Evolutionary conservation across 2,888 invertebrate genomes (phyloP).

Genomic region (Diadromus collaris): DNA sequence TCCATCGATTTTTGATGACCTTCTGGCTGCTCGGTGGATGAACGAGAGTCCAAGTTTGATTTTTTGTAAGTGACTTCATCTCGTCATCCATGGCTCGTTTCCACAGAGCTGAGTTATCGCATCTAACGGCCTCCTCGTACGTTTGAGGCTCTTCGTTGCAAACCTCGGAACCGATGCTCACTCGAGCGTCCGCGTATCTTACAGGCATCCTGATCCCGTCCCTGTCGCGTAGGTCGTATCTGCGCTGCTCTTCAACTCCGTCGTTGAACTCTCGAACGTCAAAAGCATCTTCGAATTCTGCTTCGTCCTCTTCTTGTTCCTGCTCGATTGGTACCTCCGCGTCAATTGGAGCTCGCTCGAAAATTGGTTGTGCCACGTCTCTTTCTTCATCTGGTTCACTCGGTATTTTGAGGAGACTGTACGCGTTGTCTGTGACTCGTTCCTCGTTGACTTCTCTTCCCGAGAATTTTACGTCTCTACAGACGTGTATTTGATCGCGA

Average conservation of each 20-base stretch:
- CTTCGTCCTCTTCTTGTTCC: conserved; percentile 18
- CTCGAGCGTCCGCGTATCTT: conserved; percentile 42
- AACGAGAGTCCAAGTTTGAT: conserved; percentile 46
- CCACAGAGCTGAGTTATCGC: conserved; percentile 9
- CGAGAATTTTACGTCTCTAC: conserved; percentile 53
- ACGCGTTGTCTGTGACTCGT: conserved; percentile 16
- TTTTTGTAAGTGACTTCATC: conserved; percentile 29
- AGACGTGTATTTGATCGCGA: conserved; percentile 45
- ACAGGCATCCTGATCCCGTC: conserved; percentile 22
- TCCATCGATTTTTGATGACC: conserved; percentile 60
- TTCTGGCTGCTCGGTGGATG: conserved; percentile 36
- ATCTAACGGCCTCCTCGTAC: conserved; percentile 32
- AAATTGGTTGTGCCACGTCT: neutral
- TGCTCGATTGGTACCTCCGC: conserved; percentile 3
- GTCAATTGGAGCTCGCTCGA: neutral
- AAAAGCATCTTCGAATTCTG: conserved; percentile 19
- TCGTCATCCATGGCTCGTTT: conserved; percentile 41
- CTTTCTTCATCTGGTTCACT: conserved; percentile 2
- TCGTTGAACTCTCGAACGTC: conserved; percentile 9
- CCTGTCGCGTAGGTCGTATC: conserved; percentile 34
- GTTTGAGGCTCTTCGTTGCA: conserved; percentile 33
- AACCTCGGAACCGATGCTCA: conserved; percentile 2
- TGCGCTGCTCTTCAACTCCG: conserved; percentile 8
- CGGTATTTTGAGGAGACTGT: conserved; percentile 35
- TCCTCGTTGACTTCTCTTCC: conserved; percentile 30